A percentile compares a stretch with the other conserved stretches of the same genome.
Evolutionary conservation across 2,113 vertebrate genomes (phyloP).

Genomic region (Girardinichthys multiradiatus): DNA sequence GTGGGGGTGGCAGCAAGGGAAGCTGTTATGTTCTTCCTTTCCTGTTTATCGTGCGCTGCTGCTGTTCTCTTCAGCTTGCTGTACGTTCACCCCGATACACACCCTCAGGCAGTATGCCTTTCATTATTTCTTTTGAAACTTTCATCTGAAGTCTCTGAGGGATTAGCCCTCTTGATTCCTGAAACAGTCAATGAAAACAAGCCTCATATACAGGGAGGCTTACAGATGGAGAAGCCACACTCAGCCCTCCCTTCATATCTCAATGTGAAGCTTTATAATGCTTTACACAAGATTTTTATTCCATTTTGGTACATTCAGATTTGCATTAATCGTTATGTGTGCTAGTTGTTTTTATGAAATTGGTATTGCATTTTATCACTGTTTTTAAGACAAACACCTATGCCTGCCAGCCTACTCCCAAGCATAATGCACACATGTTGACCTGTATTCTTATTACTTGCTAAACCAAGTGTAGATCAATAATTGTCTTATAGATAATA

Average conservation of each 20-base stretch:
- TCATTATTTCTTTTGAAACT: slow-evolving; percentile 86
- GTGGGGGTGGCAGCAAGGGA: slow-evolving; percentile 75
- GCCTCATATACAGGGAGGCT: slow-evolving; percentile 79
- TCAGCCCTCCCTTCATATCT: slow-evolving; percentile 53
- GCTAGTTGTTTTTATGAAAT: not conserved
- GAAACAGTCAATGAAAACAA: slow-evolving; percentile 85
- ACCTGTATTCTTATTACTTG: no score
- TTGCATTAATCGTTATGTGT: slow-evolving; percentile 3
- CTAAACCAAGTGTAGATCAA: no score
- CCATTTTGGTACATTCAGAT: slow-evolving; percentile 27
- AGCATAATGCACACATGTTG: no score
- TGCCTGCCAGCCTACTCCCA: no score
- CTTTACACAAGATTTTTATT: slow-evolving; percentile 68
- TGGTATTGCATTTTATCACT: not conserved
- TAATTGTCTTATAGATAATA: no score
- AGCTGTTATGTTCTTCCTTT: slow-evolving; percentile 76
- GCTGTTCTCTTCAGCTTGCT: slow-evolving; percentile 74
- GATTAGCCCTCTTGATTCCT: slow-evolving; percentile 86
- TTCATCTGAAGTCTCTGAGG: slow-evolving; percentile 84
- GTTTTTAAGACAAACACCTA: not conserved
- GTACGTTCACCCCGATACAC: slow-evolving; percentile 80
- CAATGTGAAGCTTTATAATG: slow-evolving; percentile 63
- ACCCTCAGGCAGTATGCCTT: slow-evolving; percentile 81
- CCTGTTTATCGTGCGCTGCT: slow-evolving; percentile 75
- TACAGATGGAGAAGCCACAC: slow-evolving; percentile 68